Percentiles rank a stretch among this genome's conserved stretches.
These are phyloP conservation scores for Pollenia labialis DNA, from an alignment of 2,888 invertebrate species.

Conservation along the genomic window DNA sequence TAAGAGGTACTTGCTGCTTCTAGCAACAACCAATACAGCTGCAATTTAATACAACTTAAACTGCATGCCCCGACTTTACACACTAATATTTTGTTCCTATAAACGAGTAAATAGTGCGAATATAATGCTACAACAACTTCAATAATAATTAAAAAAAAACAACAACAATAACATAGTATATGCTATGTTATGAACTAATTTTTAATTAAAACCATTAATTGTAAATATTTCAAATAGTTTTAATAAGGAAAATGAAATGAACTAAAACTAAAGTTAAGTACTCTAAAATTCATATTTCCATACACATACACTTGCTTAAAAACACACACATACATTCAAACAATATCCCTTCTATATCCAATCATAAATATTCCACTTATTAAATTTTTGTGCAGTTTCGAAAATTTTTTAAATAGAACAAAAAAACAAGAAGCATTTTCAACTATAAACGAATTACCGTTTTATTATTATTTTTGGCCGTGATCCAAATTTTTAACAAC, in stretches of 20 bases:
- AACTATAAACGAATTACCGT: slow-evolving; percentile 65
- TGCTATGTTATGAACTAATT: slow-evolving; percentile 60
- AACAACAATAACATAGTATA: slow-evolving; percentile 1
- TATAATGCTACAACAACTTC: slow-evolving; percentile 13
- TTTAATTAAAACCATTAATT: slow-evolving; percentile 65
- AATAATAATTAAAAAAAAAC: not conserved
- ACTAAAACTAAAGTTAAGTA: slow-evolving; percentile 41
- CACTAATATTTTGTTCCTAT: slow-evolving; percentile 9
- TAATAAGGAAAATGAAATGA: slow-evolving; percentile 14
- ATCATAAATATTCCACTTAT: slow-evolving; percentile 45
- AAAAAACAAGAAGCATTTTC: slow-evolving; percentile 11
- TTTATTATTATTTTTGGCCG: slow-evolving; percentile 68
- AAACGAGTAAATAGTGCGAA: slow-evolving; percentile 34
- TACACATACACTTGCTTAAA: not conserved
- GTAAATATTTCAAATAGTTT: slow-evolving; percentile 58
- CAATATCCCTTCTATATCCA: not conserved
- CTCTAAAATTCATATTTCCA: slow-evolving; percentile 25
- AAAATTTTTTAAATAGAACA: not conserved
- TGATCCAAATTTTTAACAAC: slow-evolving; percentile 49
- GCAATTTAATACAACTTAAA: not conserved
- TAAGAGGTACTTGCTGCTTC: slow-evolving; percentile 56
- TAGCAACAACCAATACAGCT: slow-evolving; percentile 38
- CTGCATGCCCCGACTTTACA: not conserved
- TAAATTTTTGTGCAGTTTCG: slow-evolving; percentile 50
- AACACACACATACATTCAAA: not conserved